Conservation (phyloP, 2,797 vertebrate species). For the Galagoides demidoff region DNA sequence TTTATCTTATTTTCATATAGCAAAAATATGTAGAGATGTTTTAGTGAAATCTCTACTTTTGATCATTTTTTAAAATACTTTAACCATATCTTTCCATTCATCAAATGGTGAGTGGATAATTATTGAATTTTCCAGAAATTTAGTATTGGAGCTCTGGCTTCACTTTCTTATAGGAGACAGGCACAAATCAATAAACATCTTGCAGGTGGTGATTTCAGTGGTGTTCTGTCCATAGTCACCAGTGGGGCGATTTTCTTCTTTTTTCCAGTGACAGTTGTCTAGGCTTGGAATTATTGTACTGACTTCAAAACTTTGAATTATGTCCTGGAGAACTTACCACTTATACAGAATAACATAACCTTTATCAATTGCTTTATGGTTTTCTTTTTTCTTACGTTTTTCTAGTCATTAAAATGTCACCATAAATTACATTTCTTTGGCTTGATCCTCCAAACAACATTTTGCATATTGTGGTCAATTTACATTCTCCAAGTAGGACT, state of each 20-base stretch:
- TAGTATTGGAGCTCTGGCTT: background rate
- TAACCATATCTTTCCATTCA: background rate
- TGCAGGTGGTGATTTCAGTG: background rate
- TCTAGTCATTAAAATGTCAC: background rate
- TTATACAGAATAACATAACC: background rate
- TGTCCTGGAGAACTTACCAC: background rate
- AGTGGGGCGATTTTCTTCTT: background rate
- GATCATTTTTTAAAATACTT: background rate
- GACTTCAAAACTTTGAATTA: background rate
- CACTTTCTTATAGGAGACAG: background rate
- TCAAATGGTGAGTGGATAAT: background rate
- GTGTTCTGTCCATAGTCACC: background rate
- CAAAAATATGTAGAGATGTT: background rate
- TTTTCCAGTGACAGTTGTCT: background rate
- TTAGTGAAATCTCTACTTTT: background rate
- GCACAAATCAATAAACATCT: background rate
- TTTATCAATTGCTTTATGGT: background rate
- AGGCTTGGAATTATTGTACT: background rate
- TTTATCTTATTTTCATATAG: background rate
- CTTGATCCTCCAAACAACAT: background rate
- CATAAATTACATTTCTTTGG: background rate
- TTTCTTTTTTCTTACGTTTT: conserved; percentile 31
- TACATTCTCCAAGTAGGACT: background rate
- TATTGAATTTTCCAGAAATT: background rate
- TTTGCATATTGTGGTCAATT: background rate